Evolutionary conservation across 1,140 invertebrate genomes (phyloP).

Genomic region (Spodoptera frugiperda): DNA sequence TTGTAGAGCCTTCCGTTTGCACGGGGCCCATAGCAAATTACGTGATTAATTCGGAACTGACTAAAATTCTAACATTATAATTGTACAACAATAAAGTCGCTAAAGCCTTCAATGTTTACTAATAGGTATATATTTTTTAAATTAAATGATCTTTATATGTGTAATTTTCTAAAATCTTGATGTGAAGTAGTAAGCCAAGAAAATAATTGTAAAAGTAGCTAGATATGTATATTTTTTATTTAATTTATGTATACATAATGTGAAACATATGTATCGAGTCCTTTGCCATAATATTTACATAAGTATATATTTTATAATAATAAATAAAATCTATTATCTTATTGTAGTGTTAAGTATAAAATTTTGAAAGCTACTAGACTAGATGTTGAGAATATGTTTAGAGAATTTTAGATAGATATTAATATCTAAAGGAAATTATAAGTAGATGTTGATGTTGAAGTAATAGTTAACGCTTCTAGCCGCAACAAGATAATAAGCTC

Average conservation of each 20-base stretch:
- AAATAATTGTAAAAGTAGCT: not conserved
- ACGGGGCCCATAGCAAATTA: no score
- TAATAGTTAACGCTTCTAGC: not conserved
- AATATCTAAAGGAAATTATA: not conserved
- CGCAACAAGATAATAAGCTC: not conserved
- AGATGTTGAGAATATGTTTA: conserved; percentile 22
- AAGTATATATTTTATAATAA: not conserved
- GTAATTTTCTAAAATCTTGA: not conserved
- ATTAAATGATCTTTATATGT: not conserved
- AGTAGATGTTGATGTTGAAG: conserved; percentile 23
- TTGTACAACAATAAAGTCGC: not conserved
- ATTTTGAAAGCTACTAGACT: conserved; percentile 20
- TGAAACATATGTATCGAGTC: not conserved
- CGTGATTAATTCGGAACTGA: no score
- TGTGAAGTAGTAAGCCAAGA: not conserved
- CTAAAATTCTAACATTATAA: no score
- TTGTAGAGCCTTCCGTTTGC: no score
- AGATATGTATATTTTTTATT: conserved; percentile 1
- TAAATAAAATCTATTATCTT: not conserved
- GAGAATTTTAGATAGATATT: conserved; percentile 6
- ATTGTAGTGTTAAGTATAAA: conserved; percentile 6
- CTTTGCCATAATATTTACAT: not conserved
- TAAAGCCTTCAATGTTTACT: not conserved
- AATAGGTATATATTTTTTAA: conserved; percentile 8
- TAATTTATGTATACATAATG: not conserved